Base-by-base conservation (phyloP, 1,140 invertebrate genomes). In the Rhagoletis pomonella region DNA sequence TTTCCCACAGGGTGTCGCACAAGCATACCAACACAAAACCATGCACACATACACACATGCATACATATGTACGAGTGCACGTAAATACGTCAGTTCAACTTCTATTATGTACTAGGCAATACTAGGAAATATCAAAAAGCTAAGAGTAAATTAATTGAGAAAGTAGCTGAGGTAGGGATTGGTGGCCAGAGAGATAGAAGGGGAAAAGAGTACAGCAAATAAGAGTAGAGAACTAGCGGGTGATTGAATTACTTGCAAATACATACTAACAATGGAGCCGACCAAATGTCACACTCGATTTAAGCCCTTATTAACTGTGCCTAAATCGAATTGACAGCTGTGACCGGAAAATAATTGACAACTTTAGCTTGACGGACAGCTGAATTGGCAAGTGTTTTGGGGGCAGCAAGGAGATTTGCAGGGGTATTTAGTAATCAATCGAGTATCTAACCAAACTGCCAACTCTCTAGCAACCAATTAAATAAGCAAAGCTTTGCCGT, bases 261-360 rank as follows among this genome's bases (percentile, higher is more conserved):
- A n/a, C n/a, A n/a, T 6, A n/a, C 73, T 42, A 77, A 55, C 73
- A 77, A 77, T 77, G 4, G 44, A 19, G n/a, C 55, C 6, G 47
- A 55, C 73, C 47, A 47, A 55, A 77, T 55, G 73, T 55, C 73
- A 77, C 73, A 77, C 73, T 50, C 73, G 73, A 77, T 77, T 77
- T 50, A 77, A 77, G 44, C 47, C 73, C 50, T 77, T 77, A 77
- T 77, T 77, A 77, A 77, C 44, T 50, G 73, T 77, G 44, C 73
- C 73, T 39, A 7, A 77, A 77, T 55, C n/a, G 14, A 77, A 14
- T 77, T 77, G 73, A 77, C 73, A 77, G 73, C 73, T 77, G 73
- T 77, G 44, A 55, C 47, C 73, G 73, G 73, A 77, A 77, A 50
- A 77, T 77, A 77, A 77, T 77, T 77, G 73, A 77, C 44, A 77